These are phyloP conservation scores for Typhlomys cinereus DNA, from an alignment of 2,113 vertebrate genomes.

Conservation along the genomic window DNA sequence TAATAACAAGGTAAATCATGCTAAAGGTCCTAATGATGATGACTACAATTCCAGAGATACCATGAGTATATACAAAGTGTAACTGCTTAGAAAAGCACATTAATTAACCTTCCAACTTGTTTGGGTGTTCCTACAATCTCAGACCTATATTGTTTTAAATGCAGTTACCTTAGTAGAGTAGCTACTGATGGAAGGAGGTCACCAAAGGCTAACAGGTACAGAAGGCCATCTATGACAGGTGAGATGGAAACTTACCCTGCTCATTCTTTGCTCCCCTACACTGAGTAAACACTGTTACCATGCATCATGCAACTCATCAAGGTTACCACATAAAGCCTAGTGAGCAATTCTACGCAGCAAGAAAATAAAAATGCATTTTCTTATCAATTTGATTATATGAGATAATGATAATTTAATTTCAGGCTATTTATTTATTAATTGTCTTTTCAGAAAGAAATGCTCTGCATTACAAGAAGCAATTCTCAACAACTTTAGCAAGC, in stretches of 20 bases:
- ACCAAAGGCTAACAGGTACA: neutral
- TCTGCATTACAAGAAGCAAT: slow-evolving; percentile 74
- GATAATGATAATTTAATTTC: slow-evolving; percentile 81
- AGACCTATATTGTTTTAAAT: neutral
- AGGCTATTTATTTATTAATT: slow-evolving; percentile 78
- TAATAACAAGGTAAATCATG: neutral
- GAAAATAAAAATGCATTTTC: slow-evolving; percentile 67
- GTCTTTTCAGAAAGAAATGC: slow-evolving; percentile 75
- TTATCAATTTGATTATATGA: slow-evolving; percentile 76
- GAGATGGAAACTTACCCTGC: neutral
- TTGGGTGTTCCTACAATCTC: neutral
- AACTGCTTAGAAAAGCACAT: neutral
- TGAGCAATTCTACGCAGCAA: slow-evolving; percentile 68
- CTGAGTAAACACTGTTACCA: neutral
- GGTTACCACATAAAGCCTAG: slow-evolving; percentile 45
- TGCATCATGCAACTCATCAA: slow-evolving; percentile 13
- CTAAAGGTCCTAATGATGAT: neutral
- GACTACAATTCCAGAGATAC: neutral
- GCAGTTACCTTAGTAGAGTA: neutral
- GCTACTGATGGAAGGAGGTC: neutral
- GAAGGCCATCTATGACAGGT: neutral
- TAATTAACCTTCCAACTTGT: neutral
- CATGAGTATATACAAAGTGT: neutral
- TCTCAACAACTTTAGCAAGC: slow-evolving; percentile 77
- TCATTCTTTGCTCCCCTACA: too few relatives aligned